A percentile compares a stretch with the other conserved stretches of the same genome.
These are phyloP conservation scores for Phanerotoma sp. DNA, from an alignment of 2,888 invertebrate genomes.

Conservation along the genomic window DNA sequence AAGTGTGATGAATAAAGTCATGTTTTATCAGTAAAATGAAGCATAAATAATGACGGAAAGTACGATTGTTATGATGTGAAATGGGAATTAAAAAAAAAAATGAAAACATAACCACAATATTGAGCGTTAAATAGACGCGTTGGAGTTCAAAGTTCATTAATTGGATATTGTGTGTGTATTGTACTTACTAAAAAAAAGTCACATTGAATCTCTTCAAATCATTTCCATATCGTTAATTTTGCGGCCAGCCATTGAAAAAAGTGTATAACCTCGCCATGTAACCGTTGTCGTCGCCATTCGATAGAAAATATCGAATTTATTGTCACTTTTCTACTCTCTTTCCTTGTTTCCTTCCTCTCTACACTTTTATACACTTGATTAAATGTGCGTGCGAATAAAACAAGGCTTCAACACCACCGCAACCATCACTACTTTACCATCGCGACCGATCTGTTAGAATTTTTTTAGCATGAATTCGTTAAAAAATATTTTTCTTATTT, in stretches of 20 bases:
- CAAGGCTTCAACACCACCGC: background rate
- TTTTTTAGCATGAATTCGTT: too few species aligned
- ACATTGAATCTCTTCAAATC: slow-evolving; percentile 9
- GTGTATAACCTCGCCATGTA: background rate
- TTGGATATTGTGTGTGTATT: background rate
- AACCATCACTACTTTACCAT: background rate
- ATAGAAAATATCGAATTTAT: background rate
- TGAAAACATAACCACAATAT: too few species aligned
- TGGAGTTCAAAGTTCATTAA: background rate
- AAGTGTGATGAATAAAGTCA: background rate
- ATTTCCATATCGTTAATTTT: slow-evolving; percentile 9
- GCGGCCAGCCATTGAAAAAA: background rate
- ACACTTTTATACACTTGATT: background rate
- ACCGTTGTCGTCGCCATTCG: background rate
- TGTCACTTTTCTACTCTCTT: background rate
- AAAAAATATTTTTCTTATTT: too few species aligned
- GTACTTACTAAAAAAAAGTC: slow-evolving; percentile 4
- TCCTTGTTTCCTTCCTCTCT: background rate
- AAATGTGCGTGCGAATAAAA: background rate
- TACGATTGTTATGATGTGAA: background rate
- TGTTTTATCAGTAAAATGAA: background rate
- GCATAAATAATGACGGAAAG: background rate
- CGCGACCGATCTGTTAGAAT: background rate
- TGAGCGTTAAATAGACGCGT: background rate
- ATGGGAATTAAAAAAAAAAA: too few species aligned